phyloP scores from a whole-genome alignment of 2,113 vertebrate species.

The Anhinga anhinga region DNA sequence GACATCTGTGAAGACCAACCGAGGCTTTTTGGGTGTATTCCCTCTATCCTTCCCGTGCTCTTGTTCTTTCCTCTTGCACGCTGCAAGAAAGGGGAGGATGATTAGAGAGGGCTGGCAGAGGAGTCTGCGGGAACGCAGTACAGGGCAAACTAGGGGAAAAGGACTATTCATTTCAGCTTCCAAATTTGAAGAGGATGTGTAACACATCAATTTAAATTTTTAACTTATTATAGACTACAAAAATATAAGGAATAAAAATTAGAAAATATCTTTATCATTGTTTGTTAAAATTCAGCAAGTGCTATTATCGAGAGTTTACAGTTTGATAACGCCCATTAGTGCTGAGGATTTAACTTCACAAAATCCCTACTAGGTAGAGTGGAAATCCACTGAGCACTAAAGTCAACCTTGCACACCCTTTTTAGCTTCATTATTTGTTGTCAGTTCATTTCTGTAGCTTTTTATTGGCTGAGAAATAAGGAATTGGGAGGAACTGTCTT shows the following conservation, averaged over 20 bases:
- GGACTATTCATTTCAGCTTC: background rate
- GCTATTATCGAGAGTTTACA: background rate
- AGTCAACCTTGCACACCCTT: background rate
- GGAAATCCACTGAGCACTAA: background rate
- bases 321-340: background rate
- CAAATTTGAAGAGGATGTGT: background rate
- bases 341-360: background rate
- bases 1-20: constrained; percentile 98
- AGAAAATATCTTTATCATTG: background rate
- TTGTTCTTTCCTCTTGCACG: constrained; percentile 98
- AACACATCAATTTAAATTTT: background rate
- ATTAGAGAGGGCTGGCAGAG: constrained; percentile 29
- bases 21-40: constrained; percentile 91
- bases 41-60: constrained; percentile 92
- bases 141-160: background rate
- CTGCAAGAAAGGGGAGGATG: constrained; percentile 74
- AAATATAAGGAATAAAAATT: background rate
- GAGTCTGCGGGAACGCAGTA: fast-evolving
- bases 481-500: background rate
- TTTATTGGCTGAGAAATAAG: background rate
- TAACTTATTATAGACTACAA: background rate
- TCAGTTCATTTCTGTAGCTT: background rate
- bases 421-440: background rate
- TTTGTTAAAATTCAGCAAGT: background rate
- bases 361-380: background rate